Percentiles rank a stretch among this genome's conserved stretches.
These are phyloP conservation scores for Mormyrus proboscirostris DNA, from an alignment of 2,797 vertebrate species.

Conservation along the genomic window DNA sequence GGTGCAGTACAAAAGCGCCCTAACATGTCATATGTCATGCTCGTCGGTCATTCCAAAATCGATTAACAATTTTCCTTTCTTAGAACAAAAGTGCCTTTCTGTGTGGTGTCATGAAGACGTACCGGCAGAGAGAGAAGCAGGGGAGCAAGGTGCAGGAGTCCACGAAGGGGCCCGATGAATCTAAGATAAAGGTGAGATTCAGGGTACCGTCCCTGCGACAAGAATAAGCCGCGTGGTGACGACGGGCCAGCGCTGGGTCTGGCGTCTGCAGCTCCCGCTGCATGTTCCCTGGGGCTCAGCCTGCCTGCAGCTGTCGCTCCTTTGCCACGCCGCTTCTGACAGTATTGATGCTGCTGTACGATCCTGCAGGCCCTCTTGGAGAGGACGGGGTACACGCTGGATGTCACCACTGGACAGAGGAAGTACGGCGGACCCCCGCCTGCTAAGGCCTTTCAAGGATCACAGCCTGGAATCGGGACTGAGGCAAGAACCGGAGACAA, in stretches of 20 bases:
- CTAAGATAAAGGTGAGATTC: constrained; percentile 86
- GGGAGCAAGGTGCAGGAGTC: constrained; percentile 94
- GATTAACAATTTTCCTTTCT: not conserved
- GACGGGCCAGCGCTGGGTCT: not conserved
- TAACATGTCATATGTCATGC: not conserved
- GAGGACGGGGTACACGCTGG: constrained; percentile 91
- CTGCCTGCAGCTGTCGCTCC: not conserved
- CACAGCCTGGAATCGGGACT: constrained; percentile 90
- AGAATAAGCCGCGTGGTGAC: not conserved
- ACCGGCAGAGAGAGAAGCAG: constrained; percentile 97
- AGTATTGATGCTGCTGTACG: not conserved
- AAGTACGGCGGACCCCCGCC: constrained; percentile 97
- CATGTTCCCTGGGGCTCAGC: not conserved
- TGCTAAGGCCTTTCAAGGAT: constrained; percentile 78
- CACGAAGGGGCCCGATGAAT: constrained; percentile 91
- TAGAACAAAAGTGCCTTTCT: constrained; percentile 98
- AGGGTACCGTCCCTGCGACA: not conserved
- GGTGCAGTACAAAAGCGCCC: not conserved
- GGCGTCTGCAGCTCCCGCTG: not conserved
- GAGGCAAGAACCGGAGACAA: constrained; percentile 65
- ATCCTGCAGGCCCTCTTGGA: constrained; percentile 80
- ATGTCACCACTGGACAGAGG: constrained; percentile 95
- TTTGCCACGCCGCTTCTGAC: not conserved
- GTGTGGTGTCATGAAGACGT: constrained; percentile 99
- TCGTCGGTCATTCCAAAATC: not conserved